Evolutionary conservation across 1,140 invertebrate genomes (phyloP), one percentile per base, ranked within the genome.

Genomic region (Mylabris phalerata): DNA sequence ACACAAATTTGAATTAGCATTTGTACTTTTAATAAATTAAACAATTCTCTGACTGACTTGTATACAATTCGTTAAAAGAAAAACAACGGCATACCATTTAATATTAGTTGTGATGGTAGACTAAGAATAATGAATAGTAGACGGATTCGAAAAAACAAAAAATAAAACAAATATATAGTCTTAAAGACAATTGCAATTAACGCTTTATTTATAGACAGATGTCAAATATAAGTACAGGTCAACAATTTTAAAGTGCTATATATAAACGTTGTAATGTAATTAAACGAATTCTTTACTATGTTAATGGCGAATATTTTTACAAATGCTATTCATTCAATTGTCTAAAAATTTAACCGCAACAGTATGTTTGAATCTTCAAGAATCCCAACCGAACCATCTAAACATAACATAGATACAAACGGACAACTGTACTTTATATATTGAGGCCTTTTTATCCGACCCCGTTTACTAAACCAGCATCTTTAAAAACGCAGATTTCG

Each of bases 1-100:
- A 59, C 62, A 56, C 55, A 60, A 61, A 69, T 68, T 68, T 67
- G 66, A 62, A 67, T 65, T 60, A 61, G 61, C 54, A 61, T 65
- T 62, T 59, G 59, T 65, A 60, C 60, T 66, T 67, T 66, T 32
- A 32, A 32, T 32, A 32, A 67, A 62, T 62, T 57, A 61, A 55
- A 63, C 55, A 55, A 56, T 55, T 60, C 56, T 49, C 56, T 32
- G 41, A 63, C 51, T 60, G 54, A 55, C 56, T 60, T 49, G 11
- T 32, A 42, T 6, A 48, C 42, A 48, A 58, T 45, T 62, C 55
- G 58, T 58, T 62, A 54, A 62, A 62, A 62, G 52, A 43, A 55
- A 58, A 50, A 54, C 54, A 56, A 38, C 52, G 50, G 39, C 32
- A 19, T 43, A 40, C 39, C 50, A 54, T 45, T 51, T 58, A 50